Percentiles rank a stretch among this genome's conserved stretches.
Conservation (phyloP, 1,140 invertebrate species). For the Tribolium castaneum region DNA sequence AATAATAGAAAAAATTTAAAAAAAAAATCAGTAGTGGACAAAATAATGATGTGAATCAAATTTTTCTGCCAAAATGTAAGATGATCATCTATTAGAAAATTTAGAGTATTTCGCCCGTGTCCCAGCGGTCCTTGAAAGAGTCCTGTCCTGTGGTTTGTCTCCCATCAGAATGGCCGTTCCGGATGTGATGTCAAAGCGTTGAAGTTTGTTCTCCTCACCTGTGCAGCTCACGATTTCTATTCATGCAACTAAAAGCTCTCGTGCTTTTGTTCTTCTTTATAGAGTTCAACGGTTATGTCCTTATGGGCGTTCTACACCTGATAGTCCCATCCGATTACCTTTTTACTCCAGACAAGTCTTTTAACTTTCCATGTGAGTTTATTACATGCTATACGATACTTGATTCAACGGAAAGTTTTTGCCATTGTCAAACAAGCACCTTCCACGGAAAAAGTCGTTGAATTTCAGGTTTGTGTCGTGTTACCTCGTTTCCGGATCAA, state of each 20-base stretch:
- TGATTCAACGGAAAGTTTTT: slow-evolving; percentile 31
- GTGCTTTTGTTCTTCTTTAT: slow-evolving; percentile 39
- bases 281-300: slow-evolving; percentile 44
- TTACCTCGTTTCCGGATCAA: slow-evolving; percentile 7
- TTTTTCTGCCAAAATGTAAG: no score
- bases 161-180: slow-evolving; percentile 23
- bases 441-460: slow-evolving; percentile 27
- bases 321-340: slow-evolving; percentile 50
- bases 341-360: slow-evolving; percentile 42
- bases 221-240: slow-evolving; percentile 37
- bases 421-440: slow-evolving; percentile 1
- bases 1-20: no score
- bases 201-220: slow-evolving; percentile 45
- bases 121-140: background rate
- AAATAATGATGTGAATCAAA: no score
- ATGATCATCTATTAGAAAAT: no score
- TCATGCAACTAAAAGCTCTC: slow-evolving; percentile 45
- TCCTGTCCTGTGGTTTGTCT: background rate
- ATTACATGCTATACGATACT: slow-evolving; percentile 50
- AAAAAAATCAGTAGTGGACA: no score
- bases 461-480: slow-evolving; percentile 13
- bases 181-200: slow-evolving; percentile 49
- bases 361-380: slow-evolving; percentile 44
- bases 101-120: no score
- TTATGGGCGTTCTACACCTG: slow-evolving; percentile 48